These are phyloP conservation scores for Zeuzera pyrina DNA, from an alignment of 2,888 invertebrate genomes.

Conservation along the genomic window DNA sequence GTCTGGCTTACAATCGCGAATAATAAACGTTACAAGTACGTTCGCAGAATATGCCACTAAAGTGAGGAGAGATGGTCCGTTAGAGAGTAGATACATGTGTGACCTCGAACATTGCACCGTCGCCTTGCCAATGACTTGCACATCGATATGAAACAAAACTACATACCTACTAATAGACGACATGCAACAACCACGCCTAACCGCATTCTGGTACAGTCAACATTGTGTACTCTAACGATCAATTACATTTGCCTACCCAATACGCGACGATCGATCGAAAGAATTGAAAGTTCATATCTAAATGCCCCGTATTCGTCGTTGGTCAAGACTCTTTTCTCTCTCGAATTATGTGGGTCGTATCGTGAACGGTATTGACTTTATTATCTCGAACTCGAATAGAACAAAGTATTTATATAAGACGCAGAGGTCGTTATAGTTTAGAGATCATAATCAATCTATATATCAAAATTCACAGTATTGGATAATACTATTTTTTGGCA, in stretches of 20 bases:
- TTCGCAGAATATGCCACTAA: constrained; percentile 40
- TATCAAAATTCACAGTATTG: too few relatives aligned
- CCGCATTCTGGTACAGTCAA: constrained; percentile 47
- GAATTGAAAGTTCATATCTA: constrained; percentile 39
- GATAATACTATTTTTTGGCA: too few relatives aligned
- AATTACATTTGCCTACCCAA: constrained; percentile 46
- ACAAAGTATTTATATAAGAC: constrained; percentile 15
- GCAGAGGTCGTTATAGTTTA: too few relatives aligned
- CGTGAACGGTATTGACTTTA: constrained; percentile 42
- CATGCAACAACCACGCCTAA: constrained; percentile 38
- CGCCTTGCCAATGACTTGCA: constrained; percentile 42
- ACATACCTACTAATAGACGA: constrained; percentile 34
- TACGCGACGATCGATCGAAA: constrained; percentile 41
- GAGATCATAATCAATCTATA: too few relatives aligned
- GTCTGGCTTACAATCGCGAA: constrained; percentile 34
- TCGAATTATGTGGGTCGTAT: constrained; percentile 43
- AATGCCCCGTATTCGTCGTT: constrained; percentile 34
- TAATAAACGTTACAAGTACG: constrained; percentile 45
- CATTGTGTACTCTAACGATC: constrained; percentile 38
- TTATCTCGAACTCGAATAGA: constrained; percentile 38
- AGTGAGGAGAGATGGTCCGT: constrained; percentile 38
- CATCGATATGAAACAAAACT: constrained; percentile 38
- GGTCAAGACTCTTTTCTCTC: constrained; percentile 47
- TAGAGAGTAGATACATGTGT: constrained; percentile 39
- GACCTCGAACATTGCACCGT: constrained; percentile 34